A percentile compares a stretch with the other conserved stretches of the same genome.
Evolutionary conservation across 2,797 vertebrate species (phyloP).

Genomic region (Thalassophryne amazonica): DNA sequence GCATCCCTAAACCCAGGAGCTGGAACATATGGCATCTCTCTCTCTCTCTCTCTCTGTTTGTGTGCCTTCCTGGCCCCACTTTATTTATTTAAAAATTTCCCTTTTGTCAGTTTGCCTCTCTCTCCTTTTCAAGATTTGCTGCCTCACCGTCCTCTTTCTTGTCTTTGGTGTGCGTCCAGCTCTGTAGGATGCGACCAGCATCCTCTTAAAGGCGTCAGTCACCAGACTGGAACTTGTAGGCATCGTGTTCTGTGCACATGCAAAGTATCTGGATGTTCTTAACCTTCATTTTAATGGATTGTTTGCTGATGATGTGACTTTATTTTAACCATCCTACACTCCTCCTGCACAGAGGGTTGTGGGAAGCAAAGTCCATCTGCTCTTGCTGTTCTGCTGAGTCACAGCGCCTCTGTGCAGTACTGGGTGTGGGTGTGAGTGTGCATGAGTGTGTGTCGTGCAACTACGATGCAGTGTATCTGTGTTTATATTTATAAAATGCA

Average conservation of each 20-base stretch:
- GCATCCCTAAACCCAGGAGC: conserved; percentile 36
- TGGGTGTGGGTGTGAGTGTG: conserved; percentile 8
- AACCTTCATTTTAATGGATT: background rate
- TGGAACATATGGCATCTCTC: conserved; percentile 48
- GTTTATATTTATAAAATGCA: no score
- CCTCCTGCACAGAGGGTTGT: conserved; percentile 36
- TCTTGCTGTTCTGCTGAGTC: conserved; percentile 70
- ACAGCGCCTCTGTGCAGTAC: conserved; percentile 38
- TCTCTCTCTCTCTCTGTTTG: background rate
- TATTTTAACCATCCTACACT: no score
- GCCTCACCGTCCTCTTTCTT: background rate
- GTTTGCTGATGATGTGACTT: conserved; percentile 24
- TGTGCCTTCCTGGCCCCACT: background rate
- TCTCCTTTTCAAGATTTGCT: background rate
- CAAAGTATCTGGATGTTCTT: background rate
- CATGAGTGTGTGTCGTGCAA: conserved; percentile 9
- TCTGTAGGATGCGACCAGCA: conserved; percentile 17
- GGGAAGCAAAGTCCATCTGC: conserved; percentile 46
- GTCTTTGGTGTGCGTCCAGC: conserved; percentile 16
- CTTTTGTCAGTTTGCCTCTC: background rate
- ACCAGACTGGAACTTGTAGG: background rate
- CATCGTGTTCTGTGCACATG: background rate
- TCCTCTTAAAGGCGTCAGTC: background rate
- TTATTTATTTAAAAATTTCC: background rate
- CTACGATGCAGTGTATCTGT: background rate